Percentiles rank a stretch among this genome's conserved stretches.
Conservation (phyloP, 2,888 invertebrate species). For the Ormyrus rosae region DNA sequence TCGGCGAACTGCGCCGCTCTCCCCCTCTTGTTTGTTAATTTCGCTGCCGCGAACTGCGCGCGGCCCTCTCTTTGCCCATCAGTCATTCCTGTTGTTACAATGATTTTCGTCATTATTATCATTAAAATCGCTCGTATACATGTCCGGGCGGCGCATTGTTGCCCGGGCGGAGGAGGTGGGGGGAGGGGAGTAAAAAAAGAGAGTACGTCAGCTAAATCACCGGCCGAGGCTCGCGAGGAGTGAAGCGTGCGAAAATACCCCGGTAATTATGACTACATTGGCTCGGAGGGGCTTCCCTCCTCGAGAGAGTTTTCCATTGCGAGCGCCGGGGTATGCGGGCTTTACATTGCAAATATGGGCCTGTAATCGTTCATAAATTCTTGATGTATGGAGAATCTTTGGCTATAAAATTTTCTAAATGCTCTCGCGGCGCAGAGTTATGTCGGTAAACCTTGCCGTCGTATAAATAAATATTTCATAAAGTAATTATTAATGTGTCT, state of each 20-base stretch:
- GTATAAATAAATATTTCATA: slow-evolving; percentile 48
- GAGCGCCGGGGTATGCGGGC: neutral
- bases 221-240: slow-evolving; percentile 59
- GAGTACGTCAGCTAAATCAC: slow-evolving; percentile 47
- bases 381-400: slow-evolving; percentile 17
- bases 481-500: slow-evolving; percentile 44
- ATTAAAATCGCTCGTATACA: slow-evolving; percentile 62
- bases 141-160: slow-evolving; percentile 28
- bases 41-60: neutral
- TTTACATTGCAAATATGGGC: slow-evolving; percentile 47
- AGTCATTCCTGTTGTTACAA: slow-evolving; percentile 65
- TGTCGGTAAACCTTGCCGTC: slow-evolving; percentile 24
- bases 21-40: slow-evolving; percentile 41
- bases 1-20: slow-evolving; percentile 32
- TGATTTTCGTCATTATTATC: slow-evolving; percentile 39
- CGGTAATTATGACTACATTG: slow-evolving; percentile 67
- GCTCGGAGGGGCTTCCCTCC: slow-evolving; percentile 27
- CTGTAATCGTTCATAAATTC: slow-evolving; percentile 45
- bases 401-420: slow-evolving; percentile 47
- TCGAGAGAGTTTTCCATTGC: slow-evolving; percentile 17
- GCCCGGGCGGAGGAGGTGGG: neutral
- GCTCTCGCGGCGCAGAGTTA: slow-evolving; percentile 25
- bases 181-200: neutral
- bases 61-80: neutral
- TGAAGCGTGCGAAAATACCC: slow-evolving; percentile 66